Evolutionary conservation across 92 coral and sea anemone genomes (phyloP).

Genomic region (Palythoa grandiflora): DNA sequence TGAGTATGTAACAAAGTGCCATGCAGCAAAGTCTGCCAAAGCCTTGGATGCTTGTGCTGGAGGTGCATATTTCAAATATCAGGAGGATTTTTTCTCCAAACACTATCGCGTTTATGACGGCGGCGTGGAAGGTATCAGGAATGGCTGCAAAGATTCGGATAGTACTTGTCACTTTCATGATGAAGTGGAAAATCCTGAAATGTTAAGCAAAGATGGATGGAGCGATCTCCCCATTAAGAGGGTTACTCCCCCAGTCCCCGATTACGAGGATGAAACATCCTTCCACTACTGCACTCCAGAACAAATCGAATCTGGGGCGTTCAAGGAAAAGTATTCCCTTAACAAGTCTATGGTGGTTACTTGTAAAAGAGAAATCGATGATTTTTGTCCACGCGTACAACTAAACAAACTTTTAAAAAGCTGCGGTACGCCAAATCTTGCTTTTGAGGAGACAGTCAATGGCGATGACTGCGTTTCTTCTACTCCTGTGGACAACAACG

Average conservation of each 20-base stretch:
- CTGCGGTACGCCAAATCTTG: constrained; percentile 13
- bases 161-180: constrained; percentile 40
- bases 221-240: constrained; percentile 3
- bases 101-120: constrained; percentile 48
- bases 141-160: constrained; percentile 23
- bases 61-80: constrained; percentile 51
- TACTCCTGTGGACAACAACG: neutral
- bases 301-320: neutral
- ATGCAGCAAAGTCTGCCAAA: constrained; percentile 31
- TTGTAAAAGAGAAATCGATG: neutral
- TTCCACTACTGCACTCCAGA: constrained; percentile 1
- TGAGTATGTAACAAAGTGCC: constrained; percentile 35
- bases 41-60: constrained; percentile 18
- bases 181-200: neutral
- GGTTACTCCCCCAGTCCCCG: constrained; percentile 23
- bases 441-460: neutral
- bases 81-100: constrained; percentile 42
- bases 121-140: constrained; percentile 49
- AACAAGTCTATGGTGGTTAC: neutral
- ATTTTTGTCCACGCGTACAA: neutral
- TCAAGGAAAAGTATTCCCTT: neutral
- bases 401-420: constrained; percentile 16
- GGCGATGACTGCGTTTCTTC: neutral
- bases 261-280: neutral
- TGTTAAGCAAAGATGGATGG: neutral